Evolutionary conservation across 2,797 vertebrate species (phyloP).

Genomic region (Thunnus albacares): DNA sequence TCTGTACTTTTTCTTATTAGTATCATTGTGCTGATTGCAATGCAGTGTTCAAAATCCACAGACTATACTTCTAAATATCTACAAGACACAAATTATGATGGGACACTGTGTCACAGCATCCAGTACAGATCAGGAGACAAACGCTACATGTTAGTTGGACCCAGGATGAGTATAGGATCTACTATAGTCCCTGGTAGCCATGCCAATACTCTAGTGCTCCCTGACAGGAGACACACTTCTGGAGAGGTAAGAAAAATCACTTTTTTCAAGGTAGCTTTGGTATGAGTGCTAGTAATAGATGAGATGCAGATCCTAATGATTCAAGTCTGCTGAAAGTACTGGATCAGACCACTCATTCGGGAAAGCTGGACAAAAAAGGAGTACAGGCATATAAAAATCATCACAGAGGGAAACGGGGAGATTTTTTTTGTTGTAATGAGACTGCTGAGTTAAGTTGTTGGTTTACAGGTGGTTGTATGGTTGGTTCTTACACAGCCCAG

Average conservation of each 20-base stretch:
- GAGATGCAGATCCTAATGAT: background rate
- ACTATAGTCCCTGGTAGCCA: slow-evolving; percentile 40
- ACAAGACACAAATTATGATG: slow-evolving; percentile 72
- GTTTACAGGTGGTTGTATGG: background rate
- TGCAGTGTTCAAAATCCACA: slow-evolving; percentile 72
- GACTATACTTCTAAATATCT: slow-evolving; percentile 70
- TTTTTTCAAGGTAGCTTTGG: slow-evolving; percentile 4
- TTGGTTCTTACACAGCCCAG: background rate
- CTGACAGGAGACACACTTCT: slow-evolving; percentile 36
- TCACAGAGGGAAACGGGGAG: background rate
- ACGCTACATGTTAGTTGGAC: slow-evolving; percentile 73
- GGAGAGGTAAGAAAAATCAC: slow-evolving; percentile 70
- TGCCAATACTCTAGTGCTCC: background rate
- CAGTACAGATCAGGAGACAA: slow-evolving; percentile 76
- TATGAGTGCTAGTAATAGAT: background rate
- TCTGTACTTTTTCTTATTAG: slow-evolving; percentile 60
- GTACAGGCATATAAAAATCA: background rate
- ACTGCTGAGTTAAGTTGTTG: background rate
- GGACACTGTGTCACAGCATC: slow-evolving; percentile 75
- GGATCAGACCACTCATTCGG: background rate
- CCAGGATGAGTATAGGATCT: slow-evolving; percentile 72
- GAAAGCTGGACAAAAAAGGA: background rate
- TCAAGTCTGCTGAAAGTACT: background rate
- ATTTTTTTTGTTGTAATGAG: background rate
- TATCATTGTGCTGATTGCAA: slow-evolving; percentile 48